These are phyloP conservation scores for Aleiodes leptofemur DNA, from an alignment of 2,888 invertebrate genomes.

Conservation along the genomic window DNA sequence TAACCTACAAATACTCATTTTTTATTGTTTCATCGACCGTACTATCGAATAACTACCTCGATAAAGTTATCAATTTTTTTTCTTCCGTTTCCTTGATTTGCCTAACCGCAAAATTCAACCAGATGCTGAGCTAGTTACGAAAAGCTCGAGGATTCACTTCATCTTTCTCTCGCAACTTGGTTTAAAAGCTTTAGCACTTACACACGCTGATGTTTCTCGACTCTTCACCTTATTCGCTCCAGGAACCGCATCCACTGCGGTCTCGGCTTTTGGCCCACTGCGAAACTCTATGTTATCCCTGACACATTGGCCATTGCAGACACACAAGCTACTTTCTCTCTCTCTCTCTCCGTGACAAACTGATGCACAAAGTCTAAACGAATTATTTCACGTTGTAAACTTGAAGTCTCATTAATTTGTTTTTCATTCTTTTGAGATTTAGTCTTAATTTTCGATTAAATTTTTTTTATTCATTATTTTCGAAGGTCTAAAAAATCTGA, in stretches of 20 bases:
- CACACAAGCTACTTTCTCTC: slow-evolving; percentile 34
- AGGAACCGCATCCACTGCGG: slow-evolving; percentile 53
- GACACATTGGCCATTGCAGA: slow-evolving; percentile 16
- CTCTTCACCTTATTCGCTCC: slow-evolving; percentile 12
- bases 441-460: too few species aligned
- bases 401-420: background rate
- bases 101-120: too few species aligned
- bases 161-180: slow-evolving; percentile 20
- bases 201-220: slow-evolving; percentile 4
- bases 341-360: slow-evolving; percentile 26
- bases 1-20: too few species aligned
- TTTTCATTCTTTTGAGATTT: background rate
- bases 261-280: slow-evolving; percentile 62
- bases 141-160: slow-evolving; percentile 14
- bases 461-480: too few species aligned
- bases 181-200: slow-evolving; percentile 20
- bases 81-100: too few species aligned
- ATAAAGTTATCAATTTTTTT: too few species aligned
- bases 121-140: background rate
- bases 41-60: too few species aligned
- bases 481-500: too few species aligned
- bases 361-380: slow-evolving; percentile 20
- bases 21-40: too few species aligned
- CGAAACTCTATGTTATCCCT: slow-evolving; percentile 45
- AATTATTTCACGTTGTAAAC: slow-evolving; percentile 8